Evolutionary conservation across 1,140 invertebrate genomes (phyloP), one percentile per base, ranked within the genome.

Genomic region (Gonioctena quinquepunctata): DNA sequence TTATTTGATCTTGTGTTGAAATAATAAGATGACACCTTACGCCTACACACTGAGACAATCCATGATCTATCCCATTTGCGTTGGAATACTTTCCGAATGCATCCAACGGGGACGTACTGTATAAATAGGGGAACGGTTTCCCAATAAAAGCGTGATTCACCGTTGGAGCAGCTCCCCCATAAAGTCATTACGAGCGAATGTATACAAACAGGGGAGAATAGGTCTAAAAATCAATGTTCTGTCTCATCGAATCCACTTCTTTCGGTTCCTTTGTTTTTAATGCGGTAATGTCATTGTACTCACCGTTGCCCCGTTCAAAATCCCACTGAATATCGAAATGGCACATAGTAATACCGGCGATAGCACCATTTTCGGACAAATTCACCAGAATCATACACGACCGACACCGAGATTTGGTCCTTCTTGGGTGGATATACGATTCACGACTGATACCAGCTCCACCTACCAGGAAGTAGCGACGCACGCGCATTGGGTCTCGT

Each of bases 391-490:
- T 59, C 75, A 68, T 75, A 69, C 72, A 77, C 74, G 57, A 69
- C 74, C 73, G 74, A 71, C 67, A 69, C 75, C 73, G 74, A 71
- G 66, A 78, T 72, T 79, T 68, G 65, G 57, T 69, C 76, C 66
- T 71, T 71, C 71, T 74, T 77, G 78, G 78, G 77, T 80, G 75
- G 74, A 77, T 77, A 71, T 69, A 68, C 67, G 66, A 73, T 61
- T 74, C 66, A 70, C 56, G 63, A 78, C 77, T 78, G 77, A 79
- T 67, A 64, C 70, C 77, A 78, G 79, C 79, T 79, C 79, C 79
- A 80, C 79, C 79, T 80, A 80, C 75, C 66, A 76, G 73, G 52
- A 72, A 66, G 19, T 54, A 49, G 60, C 8, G 69, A 68, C 79
- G 79, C 79, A 80, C 63, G 72, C 76, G 71, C 72, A 27, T 27